Base-by-base conservation (phyloP, 2,888 invertebrate genomes). In the Bugula neritina region DNA sequence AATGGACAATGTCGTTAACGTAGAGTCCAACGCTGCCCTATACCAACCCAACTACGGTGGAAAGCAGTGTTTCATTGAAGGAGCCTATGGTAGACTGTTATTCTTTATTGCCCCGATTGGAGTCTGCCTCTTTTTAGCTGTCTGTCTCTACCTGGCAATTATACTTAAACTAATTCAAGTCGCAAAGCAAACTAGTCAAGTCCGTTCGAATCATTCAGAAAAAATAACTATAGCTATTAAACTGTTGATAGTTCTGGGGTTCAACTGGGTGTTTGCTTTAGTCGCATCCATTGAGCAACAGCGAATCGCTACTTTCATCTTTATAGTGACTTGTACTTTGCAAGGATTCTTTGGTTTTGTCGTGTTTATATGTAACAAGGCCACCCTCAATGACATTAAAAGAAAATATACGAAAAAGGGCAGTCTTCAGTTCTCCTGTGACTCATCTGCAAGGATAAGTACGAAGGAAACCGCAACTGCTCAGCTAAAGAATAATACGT, bases 141-240 rank as follows among this genome's bases (percentile, higher is more conserved):
- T 63, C 1, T 25, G 13, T 31, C 31, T 63, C 27, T 63, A 63
- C 27, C 27, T 63, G 31, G 31, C 31, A 25, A 63, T 63, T 31
- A 27, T 63, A 21, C 5, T 63, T 13, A 63, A 63, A 63, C n/a
- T 63, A 5, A 27, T 63, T 34, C 63, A 34, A 34, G 10, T 63
- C 13, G 63, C 63, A 13, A 63, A 63, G 27, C 25, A 63, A 34
- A 63, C 63, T 25, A 63, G 27, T 31, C 17, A 25, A 34, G 63
- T 63, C 2, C 63, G 63, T 3, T 25, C 63, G 3, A 27, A 63
- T 31, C 63, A 63, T 63, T 63, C 63, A 31, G 63, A 63, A 31
- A 63, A 63, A 31, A 63, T 63, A 63, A 25, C 63, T 31, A 31
- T 63, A 29, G 63, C 63, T 5, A 63, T 63, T n/a, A 63, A 63